phyloP scores from a whole-genome alignment of 2,113 vertebrate species.

The Protobothrops mucrosquamatus region DNA sequence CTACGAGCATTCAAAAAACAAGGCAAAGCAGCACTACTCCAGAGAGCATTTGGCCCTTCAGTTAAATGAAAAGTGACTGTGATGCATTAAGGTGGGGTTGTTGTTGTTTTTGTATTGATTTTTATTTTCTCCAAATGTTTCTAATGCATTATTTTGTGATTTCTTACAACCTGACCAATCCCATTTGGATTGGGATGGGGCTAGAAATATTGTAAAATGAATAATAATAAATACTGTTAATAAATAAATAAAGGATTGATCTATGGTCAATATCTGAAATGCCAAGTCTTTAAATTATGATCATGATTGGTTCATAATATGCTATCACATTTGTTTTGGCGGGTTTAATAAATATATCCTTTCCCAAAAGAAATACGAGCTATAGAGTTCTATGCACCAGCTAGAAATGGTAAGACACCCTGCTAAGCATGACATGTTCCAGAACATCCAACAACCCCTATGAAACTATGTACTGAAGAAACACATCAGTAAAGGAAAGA shows the following conservation, averaged over 20 bases:
- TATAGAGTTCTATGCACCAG: background rate
- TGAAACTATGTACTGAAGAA: background rate
- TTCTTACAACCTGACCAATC: background rate
- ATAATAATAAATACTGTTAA: background rate
- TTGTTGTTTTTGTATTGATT: background rate
- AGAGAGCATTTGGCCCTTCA: background rate
- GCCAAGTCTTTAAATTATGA: background rate
- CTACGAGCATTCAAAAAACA: background rate
- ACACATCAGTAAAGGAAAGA: background rate
- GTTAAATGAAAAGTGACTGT: background rate
- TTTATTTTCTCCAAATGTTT: background rate
- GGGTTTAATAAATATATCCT: background rate
- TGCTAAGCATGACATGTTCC: background rate
- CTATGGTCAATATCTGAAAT: background rate
- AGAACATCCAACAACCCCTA: background rate
- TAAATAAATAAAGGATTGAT: background rate
- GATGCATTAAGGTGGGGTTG: background rate
- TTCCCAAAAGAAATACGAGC: background rate
- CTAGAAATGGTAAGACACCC: background rate
- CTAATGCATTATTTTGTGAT: background rate
- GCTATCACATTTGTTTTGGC: background rate
- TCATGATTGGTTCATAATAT: background rate
- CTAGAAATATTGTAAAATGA: background rate
- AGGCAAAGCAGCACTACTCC: background rate
- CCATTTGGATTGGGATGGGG: background rate